These are phyloP conservation scores for Formica aserva DNA, from an alignment of 2,888 invertebrate species.

Conservation along the genomic window DNA sequence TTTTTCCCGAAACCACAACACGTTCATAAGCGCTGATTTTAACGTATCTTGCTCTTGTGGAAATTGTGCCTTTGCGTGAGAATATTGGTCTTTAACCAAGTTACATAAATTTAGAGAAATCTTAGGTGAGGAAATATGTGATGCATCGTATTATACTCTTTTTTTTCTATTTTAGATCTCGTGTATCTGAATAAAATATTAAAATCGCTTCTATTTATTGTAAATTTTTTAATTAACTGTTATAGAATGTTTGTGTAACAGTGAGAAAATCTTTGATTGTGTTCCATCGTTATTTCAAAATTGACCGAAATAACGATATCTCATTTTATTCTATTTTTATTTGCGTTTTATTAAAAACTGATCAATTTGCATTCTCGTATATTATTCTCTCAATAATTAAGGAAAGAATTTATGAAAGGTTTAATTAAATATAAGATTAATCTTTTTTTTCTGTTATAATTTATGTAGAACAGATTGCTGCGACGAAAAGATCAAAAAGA, in stretches of 20 bases:
- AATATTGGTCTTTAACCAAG: background rate
- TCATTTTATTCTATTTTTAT: background rate
- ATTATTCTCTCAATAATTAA: slow-evolving; percentile 5
- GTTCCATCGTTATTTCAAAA: background rate
- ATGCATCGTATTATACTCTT: background rate
- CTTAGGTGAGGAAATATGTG: background rate
- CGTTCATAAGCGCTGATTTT: slow-evolving; percentile 4
- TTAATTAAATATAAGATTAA: background rate
- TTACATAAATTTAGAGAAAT: background rate
- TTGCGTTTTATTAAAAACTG: background rate
- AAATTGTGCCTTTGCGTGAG: background rate
- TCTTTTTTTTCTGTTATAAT: slow-evolving; percentile 2
- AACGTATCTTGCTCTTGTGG: background rate
- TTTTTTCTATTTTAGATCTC: background rate
- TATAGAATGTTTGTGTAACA: background rate
- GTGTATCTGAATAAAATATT: background rate
- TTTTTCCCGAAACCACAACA: background rate
- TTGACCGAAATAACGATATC: background rate
- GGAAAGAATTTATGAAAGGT: background rate
- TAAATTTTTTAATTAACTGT: background rate
- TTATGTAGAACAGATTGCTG: background rate
- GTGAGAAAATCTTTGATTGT: background rate
- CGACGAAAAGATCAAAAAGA: background rate
- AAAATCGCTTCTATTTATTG: background rate
- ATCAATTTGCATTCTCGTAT: background rate